Percentiles rank a stretch among this genome's conserved stretches.
phyloP scores from a whole-genome alignment of 2,797 vertebrate genomes.

The Hyperoplus lanceolatus region DNA sequence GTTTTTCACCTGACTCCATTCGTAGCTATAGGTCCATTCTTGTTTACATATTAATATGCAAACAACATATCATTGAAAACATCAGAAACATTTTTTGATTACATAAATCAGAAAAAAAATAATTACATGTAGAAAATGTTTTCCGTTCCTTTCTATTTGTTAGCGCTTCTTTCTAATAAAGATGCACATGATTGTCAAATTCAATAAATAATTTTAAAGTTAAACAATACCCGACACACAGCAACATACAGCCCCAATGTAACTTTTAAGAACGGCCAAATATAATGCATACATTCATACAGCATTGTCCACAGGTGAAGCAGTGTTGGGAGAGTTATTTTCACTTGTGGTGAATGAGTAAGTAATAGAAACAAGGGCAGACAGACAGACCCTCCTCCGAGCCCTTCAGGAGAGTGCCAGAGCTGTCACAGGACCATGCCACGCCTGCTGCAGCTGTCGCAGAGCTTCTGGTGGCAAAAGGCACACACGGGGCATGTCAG shows the following conservation, averaged over 20 bases:
- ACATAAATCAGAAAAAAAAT: constrained; percentile 17
- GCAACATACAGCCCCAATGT: constrained; percentile 19
- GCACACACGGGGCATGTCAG: constrained; percentile 48
- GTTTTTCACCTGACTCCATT: constrained; percentile 11
- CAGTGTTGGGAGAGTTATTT: constrained; percentile 15
- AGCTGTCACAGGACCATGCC: constrained; percentile 62
- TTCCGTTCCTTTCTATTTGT: constrained; percentile 24
- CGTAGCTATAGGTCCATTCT: constrained; percentile 12
- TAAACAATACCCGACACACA: constrained; percentile 20
- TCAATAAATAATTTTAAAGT: constrained; percentile 31
- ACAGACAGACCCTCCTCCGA: constrained; percentile 31
- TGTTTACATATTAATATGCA: constrained; percentile 19
- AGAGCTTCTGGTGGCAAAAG: constrained; percentile 63
- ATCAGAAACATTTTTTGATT: background rate
- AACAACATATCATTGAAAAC: constrained; percentile 5
- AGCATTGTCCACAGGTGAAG: constrained; percentile 49
- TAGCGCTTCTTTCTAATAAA: constrained; percentile 11
- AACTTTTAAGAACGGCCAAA: constrained; percentile 29
- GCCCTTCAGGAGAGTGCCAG: constrained; percentile 45
- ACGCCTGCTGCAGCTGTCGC: constrained; percentile 72
- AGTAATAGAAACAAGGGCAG: constrained; percentile 29
- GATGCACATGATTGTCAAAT: constrained; percentile 13
- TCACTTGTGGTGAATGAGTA: constrained; percentile 26
- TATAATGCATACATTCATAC: constrained; percentile 19
- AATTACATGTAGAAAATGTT: background rate